phyloP scores from a whole-genome alignment of 2,888 invertebrate species.

The Meghimatium bilineatum region DNA sequence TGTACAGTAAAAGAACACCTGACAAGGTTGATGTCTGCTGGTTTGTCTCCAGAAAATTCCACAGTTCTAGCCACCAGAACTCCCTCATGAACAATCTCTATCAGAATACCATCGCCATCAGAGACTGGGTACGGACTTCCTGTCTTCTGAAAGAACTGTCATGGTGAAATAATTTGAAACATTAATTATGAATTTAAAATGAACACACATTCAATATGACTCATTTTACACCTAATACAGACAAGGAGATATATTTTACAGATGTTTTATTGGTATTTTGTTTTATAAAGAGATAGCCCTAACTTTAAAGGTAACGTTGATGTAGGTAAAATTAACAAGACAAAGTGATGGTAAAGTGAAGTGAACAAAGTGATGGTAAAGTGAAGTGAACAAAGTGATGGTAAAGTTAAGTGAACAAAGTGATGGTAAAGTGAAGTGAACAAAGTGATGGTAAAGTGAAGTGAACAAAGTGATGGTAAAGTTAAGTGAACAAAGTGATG shows the following conservation, averaged over 20 bases:
- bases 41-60: conserved; percentile 90
- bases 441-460: too few relatives aligned
- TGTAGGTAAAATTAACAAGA: too few relatives aligned
- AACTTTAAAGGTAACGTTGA: too few relatives aligned
- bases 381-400: too few relatives aligned
- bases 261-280: too few relatives aligned
- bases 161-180: not conserved
- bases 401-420: too few relatives aligned
- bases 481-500: too few relatives aligned
- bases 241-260: not conserved
- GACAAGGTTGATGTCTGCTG: conserved; percentile 89
- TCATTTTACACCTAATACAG: not conserved
- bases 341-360: too few relatives aligned
- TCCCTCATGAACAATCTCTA: conserved; percentile 90
- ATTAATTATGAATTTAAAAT: not conserved
- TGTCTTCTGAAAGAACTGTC: conserved; percentile 79
- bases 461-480: too few relatives aligned
- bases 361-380: too few relatives aligned
- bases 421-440: too few relatives aligned
- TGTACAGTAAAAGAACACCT: conserved; percentile 94
- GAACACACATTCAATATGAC: not conserved
- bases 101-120: conserved; percentile 88
- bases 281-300: too few relatives aligned
- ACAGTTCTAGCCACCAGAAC: conserved; percentile 89
- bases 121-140: conserved; percentile 96